Base-by-base conservation (phyloP, 2,113 vertebrate genomes). In the Mormoops blainvillei region DNA sequence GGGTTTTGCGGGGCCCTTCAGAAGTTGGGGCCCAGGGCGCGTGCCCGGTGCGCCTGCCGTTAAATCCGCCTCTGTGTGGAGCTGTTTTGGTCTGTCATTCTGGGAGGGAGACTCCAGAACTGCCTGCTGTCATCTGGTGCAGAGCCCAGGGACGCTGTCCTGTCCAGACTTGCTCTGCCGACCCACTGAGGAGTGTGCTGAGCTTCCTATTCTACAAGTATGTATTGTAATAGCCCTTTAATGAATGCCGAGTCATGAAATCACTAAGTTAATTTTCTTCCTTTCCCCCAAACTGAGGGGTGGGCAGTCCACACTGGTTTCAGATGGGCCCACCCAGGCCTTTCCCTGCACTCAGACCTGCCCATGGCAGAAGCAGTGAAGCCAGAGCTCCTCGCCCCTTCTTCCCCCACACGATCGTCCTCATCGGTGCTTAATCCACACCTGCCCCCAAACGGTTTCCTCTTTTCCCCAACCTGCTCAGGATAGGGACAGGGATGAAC, bases 41-140 rank as follows among this genome's bases (percentile, higher is more conserved):
- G n/a, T n/a, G n/a, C n/a, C n/a, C n/a, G n/a, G n/a, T n/a, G n/a
- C n/a, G n/a, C n/a, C n/a, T n/a, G n/a, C n/a, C n/a, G n/a, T n/a
- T n/a, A n/a, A n/a, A n/a, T n/a, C n/a, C n/a, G n/a, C n/a, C n/a
- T n/a, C n/a, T n/a, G n/a, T n/a, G n/a, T 6, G 8, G 84, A 24
- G 58, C 31, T 1, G 0, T 20, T 12, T 24, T 22, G 0, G 12
- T 19, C 73, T 8, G 61, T 48, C 36, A 0, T 9, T 19, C 16
- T 48, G 50, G 0, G 4, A 33, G 58, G 91, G 41, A 43, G 18
- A 14, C 43, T 11, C 50, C 9, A 2, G n/a, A 26, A 3, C 14
- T 3, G 7, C 28, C 41, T 8, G 1, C 2, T 0, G 1, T 11
- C 1, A 4, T 54, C 7, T 3, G 0, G 36, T 31, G 28, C 15